Percentiles rank a stretch among this genome's conserved stretches.
Conservation (phyloP, 2,888 invertebrate genomes). For the Myopa tessellatipennis region DNA sequence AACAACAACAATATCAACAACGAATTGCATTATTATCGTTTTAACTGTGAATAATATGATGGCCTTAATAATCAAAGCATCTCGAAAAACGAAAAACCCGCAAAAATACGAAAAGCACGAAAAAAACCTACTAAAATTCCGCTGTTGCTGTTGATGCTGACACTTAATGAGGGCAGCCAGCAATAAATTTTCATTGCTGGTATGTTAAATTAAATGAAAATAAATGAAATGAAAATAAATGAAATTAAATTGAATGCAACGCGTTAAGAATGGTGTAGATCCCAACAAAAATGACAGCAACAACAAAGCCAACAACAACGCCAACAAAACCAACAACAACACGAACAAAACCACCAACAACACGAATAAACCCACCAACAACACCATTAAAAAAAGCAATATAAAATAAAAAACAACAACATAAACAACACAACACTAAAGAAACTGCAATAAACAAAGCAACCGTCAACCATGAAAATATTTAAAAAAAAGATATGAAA, state of each 20-base stretch:
- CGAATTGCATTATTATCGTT: background rate
- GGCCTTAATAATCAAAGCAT: conserved; percentile 43
- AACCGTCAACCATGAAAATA: too few relatives aligned
- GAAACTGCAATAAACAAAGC: too few relatives aligned
- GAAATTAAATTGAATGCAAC: conserved; percentile 20
- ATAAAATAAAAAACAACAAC: background rate
- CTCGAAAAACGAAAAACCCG: background rate
- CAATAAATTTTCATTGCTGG: conserved; percentile 27
- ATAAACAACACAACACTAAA: background rate
- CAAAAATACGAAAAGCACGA: background rate
- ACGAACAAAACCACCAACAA: background rate
- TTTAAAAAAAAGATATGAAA: too few relatives aligned
- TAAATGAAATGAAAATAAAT: background rate
- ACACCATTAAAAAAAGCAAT: background rate
- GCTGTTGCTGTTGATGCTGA: background rate
- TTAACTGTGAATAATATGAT: conserved; percentile 50
- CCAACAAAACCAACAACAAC: background rate
- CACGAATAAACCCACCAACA: background rate
- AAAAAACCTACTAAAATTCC: too few relatives aligned
- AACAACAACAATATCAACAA: background rate
- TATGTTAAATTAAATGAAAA: conserved; percentile 11
- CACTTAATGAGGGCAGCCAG: conserved; percentile 6
- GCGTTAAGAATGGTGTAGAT: conserved; percentile 15
- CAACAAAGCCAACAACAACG: background rate
- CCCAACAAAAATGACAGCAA: background rate